phyloP scores from a whole-genome alignment of 2,888 invertebrate genomes.

The Phymatocera aterrima region DNA sequence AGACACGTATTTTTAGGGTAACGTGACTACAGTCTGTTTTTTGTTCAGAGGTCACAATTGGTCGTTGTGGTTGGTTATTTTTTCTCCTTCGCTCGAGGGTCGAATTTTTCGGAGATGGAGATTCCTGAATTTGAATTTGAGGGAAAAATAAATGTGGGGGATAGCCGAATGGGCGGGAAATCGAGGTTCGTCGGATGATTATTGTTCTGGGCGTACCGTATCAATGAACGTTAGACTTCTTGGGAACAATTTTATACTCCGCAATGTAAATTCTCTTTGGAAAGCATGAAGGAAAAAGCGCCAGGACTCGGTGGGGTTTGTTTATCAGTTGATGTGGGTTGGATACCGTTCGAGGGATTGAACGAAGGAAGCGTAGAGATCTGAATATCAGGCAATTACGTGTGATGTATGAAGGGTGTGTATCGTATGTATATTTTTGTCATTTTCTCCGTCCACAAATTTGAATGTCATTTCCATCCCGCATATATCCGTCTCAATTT shows the following conservation, averaged over 20 bases:
- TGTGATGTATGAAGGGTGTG: conserved; percentile 57
- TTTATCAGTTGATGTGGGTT: background rate
- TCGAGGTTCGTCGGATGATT: no score
- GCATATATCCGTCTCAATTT: conserved; percentile 69
- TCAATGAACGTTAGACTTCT: no score
- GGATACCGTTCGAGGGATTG: background rate
- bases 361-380: conserved; percentile 53
- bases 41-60: background rate
- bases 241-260: no score
- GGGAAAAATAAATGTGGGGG: background rate
- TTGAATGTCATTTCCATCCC: conserved; percentile 70
- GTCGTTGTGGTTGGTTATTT: no score
- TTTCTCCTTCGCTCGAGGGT: no score
- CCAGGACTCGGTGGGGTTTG: background rate
- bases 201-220: no score
- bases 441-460: conserved; percentile 66
- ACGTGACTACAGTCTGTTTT: background rate
- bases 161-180: no score
- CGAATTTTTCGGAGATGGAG: background rate
- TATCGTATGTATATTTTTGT: conserved; percentile 67
- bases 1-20: conserved; percentile 3
- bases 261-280: no score
- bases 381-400: conserved; percentile 71
- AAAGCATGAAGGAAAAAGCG: no score
- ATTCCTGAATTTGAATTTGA: background rate